Base-by-base conservation (phyloP, 2,113 vertebrate genomes). In the Sinocyclocheilus maitianheensis region DNA sequence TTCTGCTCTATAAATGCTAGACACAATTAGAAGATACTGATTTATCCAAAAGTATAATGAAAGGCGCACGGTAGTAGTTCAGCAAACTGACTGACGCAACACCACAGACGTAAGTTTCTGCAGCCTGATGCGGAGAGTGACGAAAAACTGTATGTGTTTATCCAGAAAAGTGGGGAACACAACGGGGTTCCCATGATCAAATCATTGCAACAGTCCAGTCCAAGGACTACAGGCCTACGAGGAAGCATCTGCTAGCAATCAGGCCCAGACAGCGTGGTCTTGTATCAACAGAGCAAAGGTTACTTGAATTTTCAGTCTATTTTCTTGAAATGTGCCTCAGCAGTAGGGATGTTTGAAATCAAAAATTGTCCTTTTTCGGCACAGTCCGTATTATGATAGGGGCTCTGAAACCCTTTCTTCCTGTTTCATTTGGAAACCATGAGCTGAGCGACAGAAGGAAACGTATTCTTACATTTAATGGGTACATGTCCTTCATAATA, bases 391-490 rank as follows among this genome's bases (percentile, higher is more conserved):
- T 97, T 97, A 97, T 96, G 93, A 92, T 94, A 96, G 95, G 94
- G 95, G 94, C 94, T 95, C 95, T 92, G 86, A 94, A 95, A 95
- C 94, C 94, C 94, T 91, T 95, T 96, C 96, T 97, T 97, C 96
- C 95, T 97, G 96, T 97, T 98, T 95, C 94, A 94, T 94, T 98
- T 97, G 96, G 96, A 97, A 96, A 91, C 89, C 67, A 69, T 90
- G 91, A 92, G 91, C 94, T 94, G 92, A 93, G 89, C 94, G 94
- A 92, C 94, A 92, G 94, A 97, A 96, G 95, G 96, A 96, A 96
- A 97, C 95, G 92, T 97, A 95, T 96, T 97, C 96, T 96, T 93
- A 95, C 93, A 96, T 96, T 94, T 95, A 94, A 95, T 94, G 94
- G 95, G 94, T 92, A 69, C 43, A 26, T 67, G 72, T 83, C 46